Evolutionary conservation across 2,888 invertebrate genomes (phyloP).

Genomic region (Coelopa pilipes): DNA sequence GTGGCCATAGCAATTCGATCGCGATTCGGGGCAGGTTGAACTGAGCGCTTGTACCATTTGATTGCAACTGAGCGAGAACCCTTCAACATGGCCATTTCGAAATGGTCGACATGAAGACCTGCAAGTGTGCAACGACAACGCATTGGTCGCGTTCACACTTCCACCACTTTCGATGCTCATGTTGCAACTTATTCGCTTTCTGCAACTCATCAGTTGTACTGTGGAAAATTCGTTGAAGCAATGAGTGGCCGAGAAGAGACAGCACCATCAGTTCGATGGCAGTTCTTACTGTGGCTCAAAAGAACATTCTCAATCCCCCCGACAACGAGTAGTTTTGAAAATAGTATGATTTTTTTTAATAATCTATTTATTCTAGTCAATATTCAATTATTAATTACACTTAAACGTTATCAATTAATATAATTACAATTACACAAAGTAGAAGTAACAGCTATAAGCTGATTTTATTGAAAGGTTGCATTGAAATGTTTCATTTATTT

Average conservation of each 20-base stretch:
- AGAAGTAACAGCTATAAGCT: neutral
- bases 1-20: slow-evolving; percentile 4
- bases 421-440: slow-evolving; percentile 28
- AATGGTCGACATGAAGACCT: slow-evolving; percentile 20
- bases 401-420: slow-evolving; percentile 26
- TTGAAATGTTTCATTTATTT: neutral
- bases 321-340: no score
- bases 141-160: no score
- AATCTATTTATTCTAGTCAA: slow-evolving; percentile 13
- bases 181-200: no score
- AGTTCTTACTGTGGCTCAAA: no score
- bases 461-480: neutral
- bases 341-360: neutral
- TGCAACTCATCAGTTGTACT: no score
- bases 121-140: slow-evolving; percentile 9
- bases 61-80: slow-evolving; percentile 2
- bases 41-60: slow-evolving; percentile 19
- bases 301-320: no score
- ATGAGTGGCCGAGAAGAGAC: no score
- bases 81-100: neutral
- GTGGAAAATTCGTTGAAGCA: no score
- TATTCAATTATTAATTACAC: slow-evolving; percentile 29
- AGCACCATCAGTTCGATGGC: no score
- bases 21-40: neutral
- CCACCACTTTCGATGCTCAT: no score